phyloP scores from a whole-genome alignment of 2,888 invertebrate species.

The Caenorhabditis doughertyi region DNA sequence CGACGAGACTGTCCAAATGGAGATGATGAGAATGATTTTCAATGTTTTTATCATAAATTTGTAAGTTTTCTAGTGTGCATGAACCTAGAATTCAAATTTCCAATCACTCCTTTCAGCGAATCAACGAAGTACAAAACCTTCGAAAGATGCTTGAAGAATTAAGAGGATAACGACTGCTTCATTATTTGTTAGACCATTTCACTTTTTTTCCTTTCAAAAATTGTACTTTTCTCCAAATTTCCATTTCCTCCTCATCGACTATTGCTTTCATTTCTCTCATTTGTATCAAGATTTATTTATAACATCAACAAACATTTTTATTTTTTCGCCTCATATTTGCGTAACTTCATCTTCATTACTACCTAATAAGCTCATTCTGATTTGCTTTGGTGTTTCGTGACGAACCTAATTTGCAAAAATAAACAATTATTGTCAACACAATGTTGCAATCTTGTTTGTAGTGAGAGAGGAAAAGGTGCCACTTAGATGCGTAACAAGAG shows the following conservation, averaged over 20 bases:
- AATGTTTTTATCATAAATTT: constrained; percentile 46
- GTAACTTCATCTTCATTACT: constrained; percentile 22
- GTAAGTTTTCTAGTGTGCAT: constrained; percentile 23
- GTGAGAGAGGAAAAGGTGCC: constrained; percentile 23
- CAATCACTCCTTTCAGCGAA: constrained; percentile 7
- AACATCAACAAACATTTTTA: constrained; percentile 31
- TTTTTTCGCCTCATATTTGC: constrained; percentile 34
- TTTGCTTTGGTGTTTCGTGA: constrained; percentile 35
- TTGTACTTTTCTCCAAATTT: not conserved
- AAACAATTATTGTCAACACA: constrained; percentile 19
- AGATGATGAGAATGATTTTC: constrained; percentile 35
- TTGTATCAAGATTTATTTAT: constrained; percentile 16
- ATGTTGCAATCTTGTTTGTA: constrained; percentile 5
- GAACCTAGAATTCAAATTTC: not conserved
- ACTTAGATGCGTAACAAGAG: not conserved
- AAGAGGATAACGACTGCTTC: constrained; percentile 3
- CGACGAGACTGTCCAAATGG: constrained; percentile 53
- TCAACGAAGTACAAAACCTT: constrained; percentile 11
- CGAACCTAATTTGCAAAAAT: constrained; percentile 57
- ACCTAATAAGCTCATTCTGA: constrained; percentile 43
- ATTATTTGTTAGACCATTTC: not conserved
- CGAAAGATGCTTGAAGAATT: constrained; percentile 29
- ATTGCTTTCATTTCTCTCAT: constrained; percentile 16
- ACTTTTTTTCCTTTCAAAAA: not conserved
- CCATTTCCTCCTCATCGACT: constrained; percentile 20